Percentiles rank a stretch among this genome's conserved stretches.
Evolutionary conservation across 2,888 invertebrate species (phyloP).

Genomic region (Melangyna quadrimaculata): DNA sequence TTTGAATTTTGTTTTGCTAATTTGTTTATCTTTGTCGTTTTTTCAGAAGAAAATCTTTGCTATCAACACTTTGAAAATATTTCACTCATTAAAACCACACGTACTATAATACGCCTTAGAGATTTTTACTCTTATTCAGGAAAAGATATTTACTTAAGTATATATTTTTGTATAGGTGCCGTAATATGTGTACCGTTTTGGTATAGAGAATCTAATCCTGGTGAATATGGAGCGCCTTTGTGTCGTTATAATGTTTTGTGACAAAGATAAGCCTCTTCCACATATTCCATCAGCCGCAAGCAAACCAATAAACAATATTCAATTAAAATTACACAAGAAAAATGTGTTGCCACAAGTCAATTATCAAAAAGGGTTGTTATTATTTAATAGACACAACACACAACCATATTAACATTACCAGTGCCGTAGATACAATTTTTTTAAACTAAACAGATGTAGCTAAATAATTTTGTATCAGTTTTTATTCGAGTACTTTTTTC

Average conservation of each 20-base stretch:
- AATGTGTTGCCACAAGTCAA: constrained; percentile 59
- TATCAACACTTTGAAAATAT: constrained; percentile 58
- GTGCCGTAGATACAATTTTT: background rate
- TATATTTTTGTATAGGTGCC: background rate
- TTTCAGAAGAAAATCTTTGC: constrained; percentile 1
- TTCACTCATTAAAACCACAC: constrained; percentile 42
- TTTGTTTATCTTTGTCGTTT: constrained; percentile 51
- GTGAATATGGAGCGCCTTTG: constrained; percentile 22
- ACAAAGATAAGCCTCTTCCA: constrained; percentile 31
- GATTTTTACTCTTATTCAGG: background rate
- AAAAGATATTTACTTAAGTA: no score
- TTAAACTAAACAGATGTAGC: no score
- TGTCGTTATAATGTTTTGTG: constrained; percentile 22
- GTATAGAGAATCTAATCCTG: constrained; percentile 38
- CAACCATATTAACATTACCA: background rate
- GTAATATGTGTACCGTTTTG: constrained; percentile 63
- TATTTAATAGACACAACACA: constrained; percentile 36
- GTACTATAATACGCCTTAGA: background rate
- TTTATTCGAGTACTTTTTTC: no score
- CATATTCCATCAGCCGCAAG: background rate
- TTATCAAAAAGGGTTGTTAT: constrained; percentile 45
- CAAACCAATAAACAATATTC: constrained; percentile 53
- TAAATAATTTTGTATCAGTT: no score
- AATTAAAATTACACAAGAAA: constrained; percentile 61
- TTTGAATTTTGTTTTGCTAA: constrained; percentile 63